Base-by-base conservation (phyloP, 2,888 invertebrate species). In the Drosophila lutescens region DNA sequence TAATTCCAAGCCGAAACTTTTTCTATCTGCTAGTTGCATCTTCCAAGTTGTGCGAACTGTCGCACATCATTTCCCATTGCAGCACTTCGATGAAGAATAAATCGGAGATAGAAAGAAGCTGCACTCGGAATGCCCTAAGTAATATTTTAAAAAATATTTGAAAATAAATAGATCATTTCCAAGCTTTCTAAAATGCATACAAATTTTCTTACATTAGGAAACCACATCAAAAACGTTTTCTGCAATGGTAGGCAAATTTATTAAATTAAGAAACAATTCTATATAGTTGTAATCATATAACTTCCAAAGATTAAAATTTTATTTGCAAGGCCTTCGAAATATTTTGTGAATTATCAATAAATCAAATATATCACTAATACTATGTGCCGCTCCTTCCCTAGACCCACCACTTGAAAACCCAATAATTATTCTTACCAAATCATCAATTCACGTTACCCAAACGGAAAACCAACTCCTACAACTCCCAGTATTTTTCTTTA, bases 1-100 rank as follows among this genome's bases (percentile, higher is more conserved):
- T 46, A 51, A 43, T 58, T 66, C 1, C 30, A 57, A 30, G 32
- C 58, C 62, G 51, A 73, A 73, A 70, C 77, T 60, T 80, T 76
- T 80, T 72, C 69, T 65, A 78, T 78, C 82, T 74, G 76, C 83
- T 80, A 78, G 78, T 61, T 80, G 75, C 71, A 72, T 57, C 69
- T 75, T 51, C 62, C 59, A 65, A 76, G 57, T 66, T 77, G 83
- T 69, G 86, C 88, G 69, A 88, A 86, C 80, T 88, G 82, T 83
- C 86, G 88, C 88, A 83, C 84, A 62, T 76, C 57, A 68, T 65
- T 74, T 56, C 23, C 32, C 15, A 10, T 13, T 32, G 23, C 44
- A 34, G 40, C 67, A 57, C 46, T 59, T 46, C 38, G 13, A 57
- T 46, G 17, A 20, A 15, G 34, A 34, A 34, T 12, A 26, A 30